Base-by-base conservation (phyloP, 2,888 invertebrate genomes). In the Lithodes maja region DNA sequence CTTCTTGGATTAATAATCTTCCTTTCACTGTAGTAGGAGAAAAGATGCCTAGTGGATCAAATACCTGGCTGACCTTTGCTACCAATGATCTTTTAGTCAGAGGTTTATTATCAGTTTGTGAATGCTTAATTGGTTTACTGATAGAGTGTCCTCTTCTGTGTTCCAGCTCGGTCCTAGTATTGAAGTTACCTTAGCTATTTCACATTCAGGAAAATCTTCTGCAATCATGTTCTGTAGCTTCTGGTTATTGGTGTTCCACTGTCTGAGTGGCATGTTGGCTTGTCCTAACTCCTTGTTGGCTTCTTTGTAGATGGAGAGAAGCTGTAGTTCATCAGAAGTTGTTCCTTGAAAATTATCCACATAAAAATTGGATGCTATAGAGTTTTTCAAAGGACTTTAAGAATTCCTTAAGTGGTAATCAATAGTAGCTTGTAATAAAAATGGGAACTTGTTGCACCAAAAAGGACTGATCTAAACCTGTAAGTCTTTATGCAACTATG, bases 391-490 rank as follows among this genome's bases (percentile, higher is more conserved):
- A n/a, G 2, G 71, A 69, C 69, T 69, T 2, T 1, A 7, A 1
- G 68, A 83, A 9, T 69, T 50, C 7, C 15, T 54, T 3, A 82
- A 12, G 68, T 82, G 82, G 1, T 82, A 12, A 17, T 80, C 61
- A 17, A 80, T n/a, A 3, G 80, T 80, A 1, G 71, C 71, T 54
- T 69, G 68, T 50, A 83, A 84, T 15, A 54, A 55, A 77, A 17
- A 84, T 75, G 84, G 84, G 55, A 77, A 17, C 53, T 69, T 17
- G 84, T 84, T 2, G 74, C 55, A 5, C 77, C 75, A 75, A 75
- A 84, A 2, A 84, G 55, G 2, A 84, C 84, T 15, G 52, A 74
- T 50, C 12, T 69, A n/a, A 68, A 68, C 12, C n/a, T n/a, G n/a
- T n/a, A n/a, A n/a, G n/a, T n/a, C n/a, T n/a, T n/a, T n/a, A n/a